Percentiles rank a stretch among this genome's conserved stretches.
Evolutionary conservation across 1,140 invertebrate species (phyloP).

Genomic region (Scaptomyza pallida): DNA sequence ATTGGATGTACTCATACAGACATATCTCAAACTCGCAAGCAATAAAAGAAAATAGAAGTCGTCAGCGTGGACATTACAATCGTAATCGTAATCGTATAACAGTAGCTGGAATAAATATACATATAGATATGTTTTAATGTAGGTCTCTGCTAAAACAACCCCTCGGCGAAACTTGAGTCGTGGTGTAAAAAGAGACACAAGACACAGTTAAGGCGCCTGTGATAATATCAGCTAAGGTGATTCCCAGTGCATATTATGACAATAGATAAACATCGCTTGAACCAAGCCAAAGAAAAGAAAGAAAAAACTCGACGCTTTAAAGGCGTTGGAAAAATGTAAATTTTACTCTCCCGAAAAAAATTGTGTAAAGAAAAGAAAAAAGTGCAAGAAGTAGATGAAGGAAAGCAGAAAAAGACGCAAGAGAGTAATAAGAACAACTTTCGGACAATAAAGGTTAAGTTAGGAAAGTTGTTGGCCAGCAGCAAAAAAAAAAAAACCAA

Average conservation of each 20-base stretch:
- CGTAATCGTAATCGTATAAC: constrained; percentile 62
- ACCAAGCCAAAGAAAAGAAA: constrained; percentile 35
- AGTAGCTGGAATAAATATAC: constrained; percentile 36
- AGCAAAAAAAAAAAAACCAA: too few species aligned
- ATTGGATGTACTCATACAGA: background rate
- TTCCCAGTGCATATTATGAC: constrained; percentile 82
- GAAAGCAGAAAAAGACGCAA: constrained; percentile 12
- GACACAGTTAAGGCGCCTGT: constrained; percentile 41
- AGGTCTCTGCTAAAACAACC: background rate
- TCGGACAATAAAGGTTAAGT: constrained; percentile 82
- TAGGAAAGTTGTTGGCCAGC: constrained; percentile 68
- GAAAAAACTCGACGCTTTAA: constrained; percentile 49
- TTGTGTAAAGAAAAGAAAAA: constrained; percentile 19
- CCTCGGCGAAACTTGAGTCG: background rate
- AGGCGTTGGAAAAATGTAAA: constrained; percentile 69
- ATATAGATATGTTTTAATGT: background rate
- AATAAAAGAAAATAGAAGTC: constrained; percentile 41
- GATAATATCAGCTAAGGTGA: constrained; percentile 79
- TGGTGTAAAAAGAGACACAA: constrained; percentile 20
- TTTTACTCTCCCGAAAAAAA: constrained; percentile 48
- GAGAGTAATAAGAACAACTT: constrained; percentile 79
- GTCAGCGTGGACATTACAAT: constrained; percentile 49
- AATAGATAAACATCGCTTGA: constrained; percentile 77
- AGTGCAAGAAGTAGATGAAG: constrained; percentile 50
- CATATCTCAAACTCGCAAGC: constrained; percentile 1